Percentiles rank a stretch among this genome's conserved stretches.
Conservation (phyloP, 1,140 invertebrate genomes). For the Lepidurus apus region DNA sequence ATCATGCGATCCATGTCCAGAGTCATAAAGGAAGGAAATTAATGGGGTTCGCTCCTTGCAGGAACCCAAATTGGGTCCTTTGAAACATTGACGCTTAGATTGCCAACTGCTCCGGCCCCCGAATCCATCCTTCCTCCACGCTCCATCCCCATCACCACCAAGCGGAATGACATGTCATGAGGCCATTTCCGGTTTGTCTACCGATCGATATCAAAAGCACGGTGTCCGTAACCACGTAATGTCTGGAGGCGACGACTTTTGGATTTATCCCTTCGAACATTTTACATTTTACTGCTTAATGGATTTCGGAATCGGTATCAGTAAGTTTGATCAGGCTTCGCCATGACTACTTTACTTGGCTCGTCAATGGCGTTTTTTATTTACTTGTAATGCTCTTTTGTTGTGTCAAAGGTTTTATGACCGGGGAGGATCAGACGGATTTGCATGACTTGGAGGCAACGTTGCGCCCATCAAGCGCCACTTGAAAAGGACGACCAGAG, state of each 20-base stretch:
- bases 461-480: neutral
- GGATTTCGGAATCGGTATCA: neutral
- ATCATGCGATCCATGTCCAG: neutral
- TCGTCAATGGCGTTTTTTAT: neutral
- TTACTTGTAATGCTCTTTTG: neutral
- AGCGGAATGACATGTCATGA: neutral
- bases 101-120: too few relatives aligned
- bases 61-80: too few relatives aligned
- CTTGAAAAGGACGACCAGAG: neutral
- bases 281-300: neutral
- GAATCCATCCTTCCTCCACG: too few relatives aligned
- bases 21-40: neutral
- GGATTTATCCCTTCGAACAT: neutral
- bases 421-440: neutral
- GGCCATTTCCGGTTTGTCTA: neutral
- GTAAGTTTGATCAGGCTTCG: neutral
- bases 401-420: neutral
- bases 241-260: too few relatives aligned
- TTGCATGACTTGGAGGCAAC: neutral
- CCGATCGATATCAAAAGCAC: constrained; percentile 8
- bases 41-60: neutral
- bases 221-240: neutral
- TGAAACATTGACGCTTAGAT: too few relatives aligned
- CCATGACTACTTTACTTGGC: neutral
- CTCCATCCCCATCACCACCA: too few relatives aligned